Percentiles rank a stretch among this genome's conserved stretches.
phyloP scores from a whole-genome alignment of 2,888 invertebrate species.

The Drosophila hawaiiensis region DNA sequence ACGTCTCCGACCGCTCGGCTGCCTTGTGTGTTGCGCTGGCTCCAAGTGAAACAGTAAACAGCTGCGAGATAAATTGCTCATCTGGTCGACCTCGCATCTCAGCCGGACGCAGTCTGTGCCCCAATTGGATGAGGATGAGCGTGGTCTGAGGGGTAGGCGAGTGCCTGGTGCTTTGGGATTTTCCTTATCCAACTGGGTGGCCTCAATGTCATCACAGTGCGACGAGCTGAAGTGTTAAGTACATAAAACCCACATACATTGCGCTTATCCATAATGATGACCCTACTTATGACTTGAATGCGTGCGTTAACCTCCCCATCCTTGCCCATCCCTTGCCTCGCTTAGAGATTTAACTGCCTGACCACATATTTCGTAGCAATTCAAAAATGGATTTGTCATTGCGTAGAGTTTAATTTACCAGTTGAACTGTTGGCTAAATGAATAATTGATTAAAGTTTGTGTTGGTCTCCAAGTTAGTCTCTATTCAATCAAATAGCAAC shows the following conservation, averaged over 20 bases:
- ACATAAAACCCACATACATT: slow-evolving; percentile 76
- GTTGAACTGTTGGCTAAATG: background rate
- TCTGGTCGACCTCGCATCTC: slow-evolving; percentile 71
- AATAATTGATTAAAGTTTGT: slow-evolving; percentile 3
- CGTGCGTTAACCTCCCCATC: slow-evolving; percentile 20
- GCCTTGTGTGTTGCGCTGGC: slow-evolving; percentile 10
- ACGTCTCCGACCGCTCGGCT: slow-evolving; percentile 24
- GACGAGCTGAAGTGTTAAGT: slow-evolving; percentile 78
- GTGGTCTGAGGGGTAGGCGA: background rate
- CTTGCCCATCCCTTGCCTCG: background rate
- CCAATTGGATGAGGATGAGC: background rate
- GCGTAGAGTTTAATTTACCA: slow-evolving; percentile 29
- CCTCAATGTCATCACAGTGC: slow-evolving; percentile 60
- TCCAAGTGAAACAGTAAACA: slow-evolving; percentile 77
- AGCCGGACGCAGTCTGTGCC: slow-evolving; percentile 9
- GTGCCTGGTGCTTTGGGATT: slow-evolving; percentile 11
- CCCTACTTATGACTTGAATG: slow-evolving; percentile 75
- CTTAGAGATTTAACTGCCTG: slow-evolving; percentile 3
- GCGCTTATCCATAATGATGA: slow-evolving; percentile 80
- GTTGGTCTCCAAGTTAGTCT: background rate
- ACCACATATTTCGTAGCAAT: slow-evolving; percentile 10
- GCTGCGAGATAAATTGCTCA: slow-evolving; percentile 82
- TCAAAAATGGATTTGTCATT: slow-evolving; percentile 42
- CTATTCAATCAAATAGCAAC: slow-evolving; percentile 2
- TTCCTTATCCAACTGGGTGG: slow-evolving; percentile 50